Base-by-base conservation (phyloP, 2,113 vertebrate genomes). In the Corythornis madagascariensis region DNA sequence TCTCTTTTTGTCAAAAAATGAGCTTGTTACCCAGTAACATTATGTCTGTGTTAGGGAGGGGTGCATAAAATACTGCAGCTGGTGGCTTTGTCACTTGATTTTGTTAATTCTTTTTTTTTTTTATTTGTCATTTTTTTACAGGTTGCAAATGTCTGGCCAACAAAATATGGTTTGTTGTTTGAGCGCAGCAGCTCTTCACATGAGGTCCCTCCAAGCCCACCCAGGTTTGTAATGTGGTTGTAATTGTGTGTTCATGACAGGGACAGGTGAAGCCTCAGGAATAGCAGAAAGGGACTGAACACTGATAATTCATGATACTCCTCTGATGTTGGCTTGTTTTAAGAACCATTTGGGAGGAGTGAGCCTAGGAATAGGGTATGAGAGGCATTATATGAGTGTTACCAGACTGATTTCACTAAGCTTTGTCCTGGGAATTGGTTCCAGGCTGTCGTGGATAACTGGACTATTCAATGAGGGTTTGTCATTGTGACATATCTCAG, bases 61-160 rank as follows among this genome's bases (percentile, higher is more conserved):
- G 40, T 69, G n/a, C 0, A 0, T 40, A 56, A n/a, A 38, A 13
- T 22, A 14, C 42, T 22, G 15, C 28, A 45, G 19, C 13, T 13
- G 9, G 19, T 26, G 22, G 8, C 38, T 63, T 43, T 33, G 5
- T 3, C 33, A 40, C 22, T 16, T 45, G 26, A 10, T 38, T 22
- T 12, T 29, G 40, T 31, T 24, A 13, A 22, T 22, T 48, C 11
- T 48, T 28, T 24, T 38, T 11, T 11, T 13, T 31, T n/a, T 25
- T 33, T 24, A 1, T 59, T 43, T 70, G 1, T 71, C 4, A 24
- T 38, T 67, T 60, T 48, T 89, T 57, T 65, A 19, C 42, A 99
- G 99, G 99, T 99, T 11, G 98, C 98, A 40, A 98, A 98, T 28
- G 98, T 99, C 45, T 99, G 99, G 99, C 97, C 99, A 48, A 99